Conservation (phyloP, 2,113 vertebrate species). For the Petaurus breviceps region DNA sequence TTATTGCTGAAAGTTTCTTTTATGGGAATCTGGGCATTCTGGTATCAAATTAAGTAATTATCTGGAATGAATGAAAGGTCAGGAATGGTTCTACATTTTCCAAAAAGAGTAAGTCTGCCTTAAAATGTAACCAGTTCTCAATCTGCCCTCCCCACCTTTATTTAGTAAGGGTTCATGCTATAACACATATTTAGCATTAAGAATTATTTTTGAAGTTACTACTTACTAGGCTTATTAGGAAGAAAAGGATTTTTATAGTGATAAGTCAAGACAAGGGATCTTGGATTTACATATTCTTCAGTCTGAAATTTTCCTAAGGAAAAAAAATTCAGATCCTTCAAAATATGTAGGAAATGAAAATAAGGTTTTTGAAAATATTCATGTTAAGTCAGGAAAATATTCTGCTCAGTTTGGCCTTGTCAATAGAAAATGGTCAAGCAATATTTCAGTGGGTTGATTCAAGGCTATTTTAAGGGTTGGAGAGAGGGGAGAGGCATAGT, state of each 20-base stretch:
- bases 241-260: slow-evolving; percentile 63
- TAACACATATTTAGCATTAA: slow-evolving; percentile 65
- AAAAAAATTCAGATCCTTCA: slow-evolving; percentile 12
- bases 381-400: slow-evolving; percentile 65
- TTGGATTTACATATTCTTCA: slow-evolving; percentile 62
- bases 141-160: slow-evolving; percentile 22
- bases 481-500: slow-evolving; percentile 14
- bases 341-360: slow-evolving; percentile 69
- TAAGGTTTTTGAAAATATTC: slow-evolving; percentile 72
- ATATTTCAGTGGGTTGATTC: neutral
- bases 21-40: neutral
- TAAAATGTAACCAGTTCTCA: slow-evolving; percentile 24
- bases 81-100: neutral
- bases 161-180: slow-evolving; percentile 39
- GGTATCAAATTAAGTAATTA: neutral
- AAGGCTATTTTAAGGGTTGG: neutral
- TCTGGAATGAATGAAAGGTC: neutral
- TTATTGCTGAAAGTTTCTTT: neutral
- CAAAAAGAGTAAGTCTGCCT: slow-evolving; percentile 12
- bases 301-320: slow-evolving; percentile 70
- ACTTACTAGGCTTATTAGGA: slow-evolving; percentile 56
- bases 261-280: slow-evolving; percentile 66
- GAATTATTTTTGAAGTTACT: slow-evolving; percentile 65
- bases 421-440: slow-evolving; percentile 25
- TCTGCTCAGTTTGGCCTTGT: slow-evolving; percentile 66